These are phyloP conservation scores for Drosophila colorata DNA, from an alignment of 2,888 invertebrate species.

Conservation along the genomic window DNA sequence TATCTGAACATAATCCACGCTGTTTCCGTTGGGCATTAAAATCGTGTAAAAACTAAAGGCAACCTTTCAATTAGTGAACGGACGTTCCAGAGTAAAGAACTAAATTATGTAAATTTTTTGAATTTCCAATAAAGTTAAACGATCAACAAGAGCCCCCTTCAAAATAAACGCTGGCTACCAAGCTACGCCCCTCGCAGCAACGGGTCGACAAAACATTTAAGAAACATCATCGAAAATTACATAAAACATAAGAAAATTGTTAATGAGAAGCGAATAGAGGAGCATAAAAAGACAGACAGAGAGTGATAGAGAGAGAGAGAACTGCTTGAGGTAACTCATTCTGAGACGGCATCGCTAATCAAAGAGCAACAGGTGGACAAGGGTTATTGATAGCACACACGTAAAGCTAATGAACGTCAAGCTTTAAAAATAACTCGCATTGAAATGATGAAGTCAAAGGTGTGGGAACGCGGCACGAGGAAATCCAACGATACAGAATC, in stretches of 20 bases:
- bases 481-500: slow-evolving; percentile 35
- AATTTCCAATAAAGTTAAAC: slow-evolving; percentile 15
- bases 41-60: slow-evolving; percentile 7
- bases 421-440: slow-evolving; percentile 54
- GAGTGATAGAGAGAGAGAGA: not conserved
- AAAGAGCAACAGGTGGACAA: slow-evolving; percentile 48
- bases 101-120: slow-evolving; percentile 44
- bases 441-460: slow-evolving; percentile 32
- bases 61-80: slow-evolving; percentile 53
- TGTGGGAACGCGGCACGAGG: slow-evolving; percentile 52
- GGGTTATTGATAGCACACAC: slow-evolving; percentile 44
- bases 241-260: slow-evolving; percentile 20
- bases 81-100: not conserved
- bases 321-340: slow-evolving; percentile 10
- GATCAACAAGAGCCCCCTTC: slow-evolving; percentile 29
- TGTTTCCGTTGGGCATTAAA: slow-evolving; percentile 51
- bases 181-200: slow-evolving; percentile 15
- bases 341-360: slow-evolving; percentile 36
- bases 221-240: slow-evolving; percentile 39
- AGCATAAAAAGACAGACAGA: not conserved
- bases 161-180: slow-evolving; percentile 24
- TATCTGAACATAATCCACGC: slow-evolving; percentile 4
- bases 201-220: slow-evolving; percentile 13
- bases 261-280: slow-evolving; percentile 1
- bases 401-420: slow-evolving; percentile 63